Percentiles rank a stretch among this genome's conserved stretches.
Conservation (phyloP, 2,888 invertebrate genomes). For the Cepaea hortensis region DNA sequence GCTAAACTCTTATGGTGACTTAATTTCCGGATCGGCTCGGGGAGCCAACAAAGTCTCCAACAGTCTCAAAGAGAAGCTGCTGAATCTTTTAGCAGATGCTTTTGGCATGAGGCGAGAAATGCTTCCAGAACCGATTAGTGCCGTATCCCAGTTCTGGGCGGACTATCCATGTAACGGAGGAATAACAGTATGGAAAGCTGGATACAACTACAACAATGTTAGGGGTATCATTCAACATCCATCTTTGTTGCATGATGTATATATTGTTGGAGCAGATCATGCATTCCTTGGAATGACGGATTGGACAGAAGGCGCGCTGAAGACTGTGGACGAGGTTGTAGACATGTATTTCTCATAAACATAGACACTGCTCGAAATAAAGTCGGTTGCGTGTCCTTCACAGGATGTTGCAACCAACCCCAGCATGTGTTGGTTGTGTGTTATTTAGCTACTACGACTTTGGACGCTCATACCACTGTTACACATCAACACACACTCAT, state of each 20-base stretch:
- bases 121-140: slow-evolving; percentile 13
- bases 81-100: not conserved
- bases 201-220: slow-evolving; percentile 13
- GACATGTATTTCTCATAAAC: not conserved
- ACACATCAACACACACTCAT: no score
- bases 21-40: no score
- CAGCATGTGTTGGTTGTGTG: no score
- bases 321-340: not conserved
- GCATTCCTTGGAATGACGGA: not conserved
- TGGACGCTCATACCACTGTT: no score
- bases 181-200: slow-evolving; percentile 2
- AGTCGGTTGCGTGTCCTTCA: no score
- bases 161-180: slow-evolving; percentile 26
- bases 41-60: no score
- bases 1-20: no score
- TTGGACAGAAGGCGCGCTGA: slow-evolving; percentile 30
- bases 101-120: not conserved
- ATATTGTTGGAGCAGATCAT: slow-evolving; percentile 28
- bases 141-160: slow-evolving; percentile 24
- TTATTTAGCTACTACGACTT: no score
- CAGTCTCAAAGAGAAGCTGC: no score
- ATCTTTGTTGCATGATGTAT: slow-evolving; percentile 23
- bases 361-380: not conserved
- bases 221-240: not conserved
- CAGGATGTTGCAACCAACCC: no score